These are phyloP conservation scores for Limulus polyphemus DNA, from an alignment of 2,888 invertebrate species.

Conservation along the genomic window DNA sequence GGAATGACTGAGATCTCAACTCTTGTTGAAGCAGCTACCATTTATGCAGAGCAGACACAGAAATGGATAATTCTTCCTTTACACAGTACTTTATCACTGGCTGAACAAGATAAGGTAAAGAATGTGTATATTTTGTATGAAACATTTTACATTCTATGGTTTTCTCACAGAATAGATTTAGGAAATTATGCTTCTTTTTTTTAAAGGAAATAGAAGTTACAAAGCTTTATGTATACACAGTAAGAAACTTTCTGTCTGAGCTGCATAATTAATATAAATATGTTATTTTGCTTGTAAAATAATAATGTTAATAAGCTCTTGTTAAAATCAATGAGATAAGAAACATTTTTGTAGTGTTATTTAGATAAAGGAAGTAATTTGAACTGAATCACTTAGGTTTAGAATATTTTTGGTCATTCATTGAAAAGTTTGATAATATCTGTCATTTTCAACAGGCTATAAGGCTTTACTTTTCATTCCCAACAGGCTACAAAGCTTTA, in stretches of 20 bases:
- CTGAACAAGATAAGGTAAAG: conserved; percentile 81
- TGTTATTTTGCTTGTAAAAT: no score
- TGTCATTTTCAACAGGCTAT: no score
- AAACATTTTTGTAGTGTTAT: no score
- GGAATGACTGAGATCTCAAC: conserved; percentile 85
- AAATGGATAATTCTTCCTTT: conserved; percentile 86
- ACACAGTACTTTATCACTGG: conserved; percentile 80
- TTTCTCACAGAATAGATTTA: neutral
- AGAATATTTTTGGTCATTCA: no score
- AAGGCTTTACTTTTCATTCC: no score
- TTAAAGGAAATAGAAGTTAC: neutral
- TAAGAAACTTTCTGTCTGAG: neutral
- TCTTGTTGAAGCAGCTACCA: conserved; percentile 69
- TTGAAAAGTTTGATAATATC: no score
- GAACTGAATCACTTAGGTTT: no score
- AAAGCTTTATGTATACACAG: neutral
- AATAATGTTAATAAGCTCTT: no score
- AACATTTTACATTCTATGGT: no score
- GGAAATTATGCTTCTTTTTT: neutral
- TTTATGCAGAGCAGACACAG: conserved; percentile 60
- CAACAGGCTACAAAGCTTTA: no score
- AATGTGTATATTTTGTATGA: neutral
- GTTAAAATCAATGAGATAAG: no score
- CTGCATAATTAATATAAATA: no score
- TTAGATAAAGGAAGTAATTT: neutral